A percentile compares a stretch with the other conserved stretches of the same genome.
phyloP scores from a whole-genome alignment of 92 coral and sea anemone genomes.

The Diadumene lineata region DNA sequence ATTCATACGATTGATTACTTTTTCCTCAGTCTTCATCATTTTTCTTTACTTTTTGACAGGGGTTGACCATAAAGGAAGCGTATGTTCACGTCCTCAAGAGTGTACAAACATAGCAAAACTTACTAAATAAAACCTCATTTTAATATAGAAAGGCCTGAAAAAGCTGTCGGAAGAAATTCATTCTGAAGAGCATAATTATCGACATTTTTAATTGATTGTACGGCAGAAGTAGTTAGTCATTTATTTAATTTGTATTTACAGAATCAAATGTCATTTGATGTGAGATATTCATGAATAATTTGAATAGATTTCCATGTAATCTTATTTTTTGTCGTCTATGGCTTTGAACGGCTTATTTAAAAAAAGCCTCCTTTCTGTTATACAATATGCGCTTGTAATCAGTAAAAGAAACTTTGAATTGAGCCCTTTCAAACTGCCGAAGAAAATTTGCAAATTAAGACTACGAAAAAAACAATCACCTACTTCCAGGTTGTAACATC shows the following conservation, averaged over 20 bases:
- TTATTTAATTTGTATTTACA: background rate
- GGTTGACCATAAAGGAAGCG: constrained; percentile 1
- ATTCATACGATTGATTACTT: too few relatives aligned
- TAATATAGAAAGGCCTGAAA: background rate
- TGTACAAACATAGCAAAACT: background rate
- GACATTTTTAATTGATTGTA: background rate
- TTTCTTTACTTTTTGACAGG: background rate
- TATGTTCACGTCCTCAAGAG: background rate
- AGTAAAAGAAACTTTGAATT: too few relatives aligned
- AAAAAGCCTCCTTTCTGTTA: too few relatives aligned
- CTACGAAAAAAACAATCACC: too few relatives aligned
- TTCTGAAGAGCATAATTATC: constrained; percentile 6
- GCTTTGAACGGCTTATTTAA: too few relatives aligned
- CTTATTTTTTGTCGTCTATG: background rate
- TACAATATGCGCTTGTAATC: too few relatives aligned
- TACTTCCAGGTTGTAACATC: too few relatives aligned
- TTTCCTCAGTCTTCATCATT: background rate
- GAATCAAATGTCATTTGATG: background rate
- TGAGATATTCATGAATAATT: background rate
- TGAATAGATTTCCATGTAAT: background rate
- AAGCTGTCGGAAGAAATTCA: constrained; percentile 6
- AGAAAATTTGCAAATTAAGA: too few relatives aligned
- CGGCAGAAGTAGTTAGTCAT: background rate
- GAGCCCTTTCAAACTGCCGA: too few relatives aligned
- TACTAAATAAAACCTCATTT: constrained; percentile 3